Base-by-base conservation (phyloP, 1,140 invertebrate species). In the Helicoverpa zea region DNA sequence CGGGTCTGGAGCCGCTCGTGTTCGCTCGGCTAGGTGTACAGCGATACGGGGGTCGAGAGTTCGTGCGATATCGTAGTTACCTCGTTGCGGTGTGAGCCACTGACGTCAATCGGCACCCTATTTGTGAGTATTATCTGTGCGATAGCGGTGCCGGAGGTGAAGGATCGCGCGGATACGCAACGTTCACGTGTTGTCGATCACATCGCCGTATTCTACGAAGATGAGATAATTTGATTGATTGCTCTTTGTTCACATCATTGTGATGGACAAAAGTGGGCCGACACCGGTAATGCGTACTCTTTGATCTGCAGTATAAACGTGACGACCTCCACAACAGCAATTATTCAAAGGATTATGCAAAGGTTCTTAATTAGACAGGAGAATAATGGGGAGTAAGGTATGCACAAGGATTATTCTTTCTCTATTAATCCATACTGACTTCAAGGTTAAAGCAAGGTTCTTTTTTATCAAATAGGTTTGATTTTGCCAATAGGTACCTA, bases 81-180 rank as follows among this genome's bases (percentile, higher is more conserved):
- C 85, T 85, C 86, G 80, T 79, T 72, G 83, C 77, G 72, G 81
- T 77, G 83, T 79, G 79, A 51, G 68, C 77, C 83, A 30, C 80
- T 93, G 92, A 94, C 92, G 92, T 94, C 92, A 94, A 94, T 94
- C 81, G 86, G 84, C 82, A 85, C 77, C 83, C 83, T 90, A 89
- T 87, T 89, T 89, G 87, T 85, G 87, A 81, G 89, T 82, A 83
- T 86, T 91, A 90, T 91, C 89, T 76, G 30, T 29, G 76, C 29
- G 85, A 87, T 85, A 84, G 64, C 54, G 54, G 74, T 52, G 89
- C 83, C 87, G 84, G 87, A 89, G 92, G 92, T 92, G 92, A 92
- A 91, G 91, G 92, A 88, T 86, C 90, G 90, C 68, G 68, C 68
- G 47, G 47, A 52, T 72, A 72, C 68, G 68, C 68, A 72, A 78